Evolutionary conservation across 2,113 vertebrate genomes (phyloP).

Genomic region (Brachirus orientalis): DNA sequence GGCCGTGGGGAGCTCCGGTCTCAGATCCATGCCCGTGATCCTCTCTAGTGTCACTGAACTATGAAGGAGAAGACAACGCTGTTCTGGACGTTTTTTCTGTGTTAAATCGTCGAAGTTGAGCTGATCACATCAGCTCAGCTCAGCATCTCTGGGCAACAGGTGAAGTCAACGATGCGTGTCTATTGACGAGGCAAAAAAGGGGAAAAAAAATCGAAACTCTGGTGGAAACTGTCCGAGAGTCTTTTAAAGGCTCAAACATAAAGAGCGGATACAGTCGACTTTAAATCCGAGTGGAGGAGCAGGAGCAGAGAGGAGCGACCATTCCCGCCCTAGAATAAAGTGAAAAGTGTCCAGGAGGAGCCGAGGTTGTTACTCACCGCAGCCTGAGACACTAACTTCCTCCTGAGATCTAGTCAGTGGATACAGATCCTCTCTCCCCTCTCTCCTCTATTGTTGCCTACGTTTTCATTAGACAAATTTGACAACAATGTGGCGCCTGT

Average conservation of each 20-base stretch:
- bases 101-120: not conserved
- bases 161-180: conserved; percentile 34
- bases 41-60: not conserved
- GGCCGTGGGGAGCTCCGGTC: conserved; percentile 86
- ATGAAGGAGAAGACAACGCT: not conserved
- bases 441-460: conserved; percentile 92
- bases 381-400: conserved; percentile 85
- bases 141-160: conserved; percentile 55
- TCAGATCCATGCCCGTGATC: conserved; percentile 87
- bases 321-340: conserved; percentile 42
- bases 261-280: conserved; percentile 14
- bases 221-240: conserved; percentile 18
- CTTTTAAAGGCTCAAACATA: not conserved
- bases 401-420: conserved; percentile 82
- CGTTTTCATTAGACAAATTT: conserved; percentile 98
- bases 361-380: conserved; percentile 72
- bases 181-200: not conserved
- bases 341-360: conserved; percentile 65
- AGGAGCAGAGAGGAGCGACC: conserved; percentile 37
- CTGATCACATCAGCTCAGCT: conserved; percentile 49
- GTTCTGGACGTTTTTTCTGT: not conserved
- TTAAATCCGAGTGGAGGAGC: conserved; percentile 47
- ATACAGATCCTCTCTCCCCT: conserved; percentile 84
- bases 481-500: conserved; percentile 98
- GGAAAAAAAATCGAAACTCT: conserved; percentile 1